A percentile compares a stretch with the other conserved stretches of the same genome.
These are phyloP conservation scores for Sitobion miscanthi DNA, from an alignment of 1,140 invertebrate species.

Conservation along the genomic window DNA sequence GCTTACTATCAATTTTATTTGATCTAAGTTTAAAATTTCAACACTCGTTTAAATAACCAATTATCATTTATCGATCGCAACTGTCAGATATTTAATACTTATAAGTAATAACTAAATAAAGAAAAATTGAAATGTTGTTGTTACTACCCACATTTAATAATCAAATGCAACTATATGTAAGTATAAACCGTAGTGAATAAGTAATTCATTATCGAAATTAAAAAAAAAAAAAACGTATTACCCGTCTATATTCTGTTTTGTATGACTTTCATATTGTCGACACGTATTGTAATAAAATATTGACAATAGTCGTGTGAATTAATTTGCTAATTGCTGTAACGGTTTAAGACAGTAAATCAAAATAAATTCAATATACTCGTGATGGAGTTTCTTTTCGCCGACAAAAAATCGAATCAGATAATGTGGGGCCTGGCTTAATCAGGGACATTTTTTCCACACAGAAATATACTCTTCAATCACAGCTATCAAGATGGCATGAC, in stretches of 20 bases:
- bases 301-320: not conserved
- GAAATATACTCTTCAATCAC: slow-evolving; percentile 35
- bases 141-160: not conserved
- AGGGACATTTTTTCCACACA: not conserved
- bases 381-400: not conserved
- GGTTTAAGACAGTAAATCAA: not conserved
- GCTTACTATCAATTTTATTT: not conserved
- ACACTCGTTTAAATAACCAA: not conserved
- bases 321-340: not conserved
- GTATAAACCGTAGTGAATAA: not conserved
- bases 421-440: not conserved
- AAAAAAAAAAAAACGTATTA: not conserved
- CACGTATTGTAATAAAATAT: too few relatives aligned
- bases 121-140: not conserved
- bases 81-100: not conserved
- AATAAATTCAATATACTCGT: not conserved
- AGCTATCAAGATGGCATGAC: not conserved
- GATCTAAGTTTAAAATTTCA: not conserved
- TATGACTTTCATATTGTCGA: not conserved
- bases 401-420: not conserved
- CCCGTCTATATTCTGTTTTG: not conserved
- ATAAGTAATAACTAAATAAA: not conserved
- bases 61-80: not conserved
- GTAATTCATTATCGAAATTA: not conserved
- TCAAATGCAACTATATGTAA: not conserved